phyloP scores from a whole-genome alignment of 2,888 invertebrate species.

The Monochamus alternatus region DNA sequence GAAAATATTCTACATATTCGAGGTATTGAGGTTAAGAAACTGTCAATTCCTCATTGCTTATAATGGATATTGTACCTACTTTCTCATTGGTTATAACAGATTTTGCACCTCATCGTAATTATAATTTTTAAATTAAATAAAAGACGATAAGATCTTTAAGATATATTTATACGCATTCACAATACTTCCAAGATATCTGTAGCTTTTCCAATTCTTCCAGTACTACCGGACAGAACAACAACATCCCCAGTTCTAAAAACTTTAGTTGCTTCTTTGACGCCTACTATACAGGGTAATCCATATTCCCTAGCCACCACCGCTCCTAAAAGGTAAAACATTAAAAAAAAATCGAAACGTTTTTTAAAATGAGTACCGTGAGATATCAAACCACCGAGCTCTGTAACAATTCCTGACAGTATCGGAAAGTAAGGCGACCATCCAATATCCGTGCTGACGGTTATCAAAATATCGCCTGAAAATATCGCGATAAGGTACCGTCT shows the following conservation, averaged over 20 bases:
- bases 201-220: constrained; percentile 65
- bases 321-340: constrained; percentile 70
- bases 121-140: no score
- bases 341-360: background rate
- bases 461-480: constrained; percentile 79
- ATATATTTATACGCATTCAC: background rate
- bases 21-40: background rate
- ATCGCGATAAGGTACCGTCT: background rate
- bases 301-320: constrained; percentile 90
- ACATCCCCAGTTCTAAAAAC: constrained; percentile 80
- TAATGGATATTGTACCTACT: background rate
- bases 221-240: constrained; percentile 73
- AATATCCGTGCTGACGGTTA: constrained; percentile 85
- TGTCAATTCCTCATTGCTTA: background rate
- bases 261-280: constrained; percentile 79
- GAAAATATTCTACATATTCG: background rate
- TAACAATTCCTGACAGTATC: constrained; percentile 83
- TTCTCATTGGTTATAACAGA: no score
- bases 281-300: constrained; percentile 88
- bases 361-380: constrained; percentile 79
- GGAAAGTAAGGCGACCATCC: constrained; percentile 92
- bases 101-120: no score
- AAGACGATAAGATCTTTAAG: no score
- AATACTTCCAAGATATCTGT: background rate
- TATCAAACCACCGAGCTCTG: constrained; percentile 87